phyloP scores from a whole-genome alignment of 2,113 vertebrate species.

The Oreochromis niloticus region DNA sequence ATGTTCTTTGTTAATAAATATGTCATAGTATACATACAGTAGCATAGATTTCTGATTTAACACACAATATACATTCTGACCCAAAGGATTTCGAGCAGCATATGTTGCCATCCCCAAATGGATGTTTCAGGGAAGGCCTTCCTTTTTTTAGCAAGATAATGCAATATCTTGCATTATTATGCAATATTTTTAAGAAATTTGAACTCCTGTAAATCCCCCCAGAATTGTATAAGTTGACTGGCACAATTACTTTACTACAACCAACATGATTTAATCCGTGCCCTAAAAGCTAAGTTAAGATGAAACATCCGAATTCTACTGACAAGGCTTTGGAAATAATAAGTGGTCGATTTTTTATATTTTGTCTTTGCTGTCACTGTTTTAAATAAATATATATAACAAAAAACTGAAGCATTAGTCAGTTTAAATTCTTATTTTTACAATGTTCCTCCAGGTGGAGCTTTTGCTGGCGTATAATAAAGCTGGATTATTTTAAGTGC shows the following conservation, averaged over 20 bases:
- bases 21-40: neutral
- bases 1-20: neutral
- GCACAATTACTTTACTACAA: too few relatives aligned
- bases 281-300: neutral
- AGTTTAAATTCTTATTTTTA: neutral
- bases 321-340: neutral
- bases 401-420: neutral
- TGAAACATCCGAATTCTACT: neutral
- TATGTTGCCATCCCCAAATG: neutral
- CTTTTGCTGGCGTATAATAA: neutral
- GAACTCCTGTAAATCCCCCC: neutral
- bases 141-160: neutral
- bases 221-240: too few relatives aligned
- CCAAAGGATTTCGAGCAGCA: neutral
- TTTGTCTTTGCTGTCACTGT: neutral
- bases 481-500: constrained; percentile 48
- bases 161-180: neutral
- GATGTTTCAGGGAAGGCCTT: neutral
- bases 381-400: neutral
- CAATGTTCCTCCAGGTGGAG: neutral
- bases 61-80: neutral
- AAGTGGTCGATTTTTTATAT: neutral
- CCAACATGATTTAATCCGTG: neutral
- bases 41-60: neutral
- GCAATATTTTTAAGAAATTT: neutral